Base-by-base conservation (phyloP, 2,888 invertebrate species). In the Pristionchus exspectatus region DNA sequence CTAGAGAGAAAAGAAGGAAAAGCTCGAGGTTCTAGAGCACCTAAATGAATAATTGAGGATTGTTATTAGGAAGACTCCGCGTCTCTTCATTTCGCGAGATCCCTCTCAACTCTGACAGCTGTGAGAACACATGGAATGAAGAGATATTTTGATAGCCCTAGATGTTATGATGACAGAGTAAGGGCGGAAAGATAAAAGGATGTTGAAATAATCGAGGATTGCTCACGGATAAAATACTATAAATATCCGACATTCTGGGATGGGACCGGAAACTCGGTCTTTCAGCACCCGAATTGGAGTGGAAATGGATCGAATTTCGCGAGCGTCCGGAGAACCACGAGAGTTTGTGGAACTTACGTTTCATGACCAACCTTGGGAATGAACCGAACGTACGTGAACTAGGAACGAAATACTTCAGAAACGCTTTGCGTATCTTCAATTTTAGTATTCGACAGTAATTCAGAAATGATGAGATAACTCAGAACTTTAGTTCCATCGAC, bases 31-130 rank as follows among this genome's bases (percentile, higher is more conserved):
- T 24, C 50, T 30, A 4, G 30, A 83, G 54, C 12, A 12, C 44
- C 44, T 9, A 50, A 83, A 83, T 83, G 83, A 83, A 83, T 83
- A 27, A 54, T 83, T n/a, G 50, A 83, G n/a, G 72, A 16, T 38
- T 83, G 83, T 54, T 54, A 27, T 56, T 54, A 54, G 38, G 14
- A 9, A 38, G 14, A 44, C 38, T 50, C 44, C 12, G 10, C 44
- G 44, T 50, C 44, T 50, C 44, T 50, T 50, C 44, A 50, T 50
- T 50, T 50, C 44, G 44, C 44, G 1, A 7, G 44, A n/a, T n/a
- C n/a, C n/a, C 44, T 7, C 44, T 50, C 44, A 7, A 9, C 5
- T 50, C 44, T 38, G 38, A 5, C 5, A 2, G 38, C 38, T 38
- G 38, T 38, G 2, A 38, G 38, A 38, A 38, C 38, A 38, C 5